These are phyloP conservation scores for Pristionchus fissidentatus DNA, from an alignment of 2,888 invertebrate genomes.

Conservation along the genomic window DNA sequence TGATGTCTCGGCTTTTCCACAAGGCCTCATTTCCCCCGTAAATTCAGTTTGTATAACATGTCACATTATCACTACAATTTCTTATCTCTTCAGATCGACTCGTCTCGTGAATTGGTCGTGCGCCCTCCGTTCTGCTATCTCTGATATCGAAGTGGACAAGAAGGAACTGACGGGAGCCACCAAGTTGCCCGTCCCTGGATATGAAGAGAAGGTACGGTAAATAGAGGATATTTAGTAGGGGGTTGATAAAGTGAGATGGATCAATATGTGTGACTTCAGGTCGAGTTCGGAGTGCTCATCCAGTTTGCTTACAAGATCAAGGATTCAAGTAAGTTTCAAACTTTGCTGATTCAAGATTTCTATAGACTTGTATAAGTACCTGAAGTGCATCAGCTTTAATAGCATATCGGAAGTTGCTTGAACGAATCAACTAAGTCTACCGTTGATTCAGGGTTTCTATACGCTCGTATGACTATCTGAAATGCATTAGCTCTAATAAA, in stretches of 20 bases:
- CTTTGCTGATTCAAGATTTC: neutral
- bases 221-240: neutral
- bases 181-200: constrained; percentile 90
- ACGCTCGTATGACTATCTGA: neutral
- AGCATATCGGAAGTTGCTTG: neutral
- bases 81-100: constrained; percentile 82
- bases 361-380: neutral
- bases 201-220: constrained; percentile 82
- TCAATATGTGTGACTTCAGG: too few relatives aligned
- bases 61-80: too few relatives aligned
- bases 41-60: neutral
- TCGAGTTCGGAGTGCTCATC: constrained; percentile 93
- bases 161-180: constrained; percentile 89
- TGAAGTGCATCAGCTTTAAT: too few relatives aligned
- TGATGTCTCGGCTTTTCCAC: neutral
- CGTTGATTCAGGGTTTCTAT: too few relatives aligned
- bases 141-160: constrained; percentile 98
- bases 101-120: constrained; percentile 99
- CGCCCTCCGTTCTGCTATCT: constrained; percentile 94
- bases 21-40: neutral
- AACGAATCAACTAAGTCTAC: neutral
- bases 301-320: constrained; percentile 91
- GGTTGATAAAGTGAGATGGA: neutral
- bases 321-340: constrained; percentile 57
- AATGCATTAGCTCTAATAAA: too few relatives aligned